Conservation (phyloP, 1,140 invertebrate species). For the Aphis gossypii region DNA sequence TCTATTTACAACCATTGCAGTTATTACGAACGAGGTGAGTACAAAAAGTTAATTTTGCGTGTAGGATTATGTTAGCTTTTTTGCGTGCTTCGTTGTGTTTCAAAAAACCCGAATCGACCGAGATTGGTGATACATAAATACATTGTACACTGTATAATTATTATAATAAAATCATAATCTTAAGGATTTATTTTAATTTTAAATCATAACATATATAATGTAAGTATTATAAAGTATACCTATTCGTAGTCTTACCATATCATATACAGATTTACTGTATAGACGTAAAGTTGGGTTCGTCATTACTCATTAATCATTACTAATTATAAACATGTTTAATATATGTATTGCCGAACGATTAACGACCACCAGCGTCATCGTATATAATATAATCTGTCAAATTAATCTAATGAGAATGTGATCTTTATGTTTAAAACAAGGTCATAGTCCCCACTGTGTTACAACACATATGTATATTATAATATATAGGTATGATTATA, state of each 20-base stretch:
- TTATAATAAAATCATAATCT: too few species aligned
- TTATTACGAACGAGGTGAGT: background rate
- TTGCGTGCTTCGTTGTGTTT: background rate
- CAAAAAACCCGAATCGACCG: background rate
- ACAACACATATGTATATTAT: background rate
- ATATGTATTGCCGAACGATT: background rate
- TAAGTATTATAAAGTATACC: background rate
- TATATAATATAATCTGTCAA: conserved; percentile 6
- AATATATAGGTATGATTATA: too few species aligned
- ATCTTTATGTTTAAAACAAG: background rate
- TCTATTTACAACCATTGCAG: background rate
- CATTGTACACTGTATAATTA: background rate
- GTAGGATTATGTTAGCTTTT: background rate
- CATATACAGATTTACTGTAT: background rate
- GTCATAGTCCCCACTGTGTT: background rate
- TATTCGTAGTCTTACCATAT: background rate
- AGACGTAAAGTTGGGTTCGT: background rate
- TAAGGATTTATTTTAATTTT: too few species aligned
- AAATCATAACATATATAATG: background rate
- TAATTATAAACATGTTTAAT: background rate
- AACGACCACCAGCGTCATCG: background rate
- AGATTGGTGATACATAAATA: background rate
- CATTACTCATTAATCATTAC: background rate
- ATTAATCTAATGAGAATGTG: conserved; percentile 22
- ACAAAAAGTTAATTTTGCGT: background rate